Conservation (phyloP, 1,140 invertebrate species). For the Trichonephila inaurata region DNA sequence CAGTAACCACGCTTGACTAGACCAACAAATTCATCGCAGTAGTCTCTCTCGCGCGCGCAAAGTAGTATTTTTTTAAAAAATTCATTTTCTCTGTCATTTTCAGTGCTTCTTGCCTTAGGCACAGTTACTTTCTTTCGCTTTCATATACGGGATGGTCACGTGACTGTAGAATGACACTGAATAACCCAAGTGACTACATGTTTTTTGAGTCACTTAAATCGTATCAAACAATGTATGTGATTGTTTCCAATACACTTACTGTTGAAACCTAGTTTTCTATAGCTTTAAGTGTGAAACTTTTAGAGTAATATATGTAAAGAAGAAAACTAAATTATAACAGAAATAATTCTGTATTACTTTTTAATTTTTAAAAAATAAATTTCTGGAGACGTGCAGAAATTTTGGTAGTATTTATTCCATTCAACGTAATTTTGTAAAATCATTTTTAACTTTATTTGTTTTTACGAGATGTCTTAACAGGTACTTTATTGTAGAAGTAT, state of each 20-base stretch:
- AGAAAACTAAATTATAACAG: neutral
- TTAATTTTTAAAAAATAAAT: no score
- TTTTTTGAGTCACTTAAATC: neutral
- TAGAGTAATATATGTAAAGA: neutral
- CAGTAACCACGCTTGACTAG: slow-evolving; percentile 16
- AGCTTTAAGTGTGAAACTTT: neutral
- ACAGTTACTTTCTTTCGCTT: slow-evolving; percentile 45
- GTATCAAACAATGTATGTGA: neutral
- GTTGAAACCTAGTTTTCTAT: neutral
- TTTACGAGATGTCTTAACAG: no score
- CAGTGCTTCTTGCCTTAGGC: neutral
- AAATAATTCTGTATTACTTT: no score
- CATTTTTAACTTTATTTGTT: no score
- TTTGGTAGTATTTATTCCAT: no score
- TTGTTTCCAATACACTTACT: neutral
- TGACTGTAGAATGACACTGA: slow-evolving; percentile 19
- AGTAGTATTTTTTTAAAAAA: no score
- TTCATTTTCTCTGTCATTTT: neutral
- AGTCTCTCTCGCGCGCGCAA: no score
- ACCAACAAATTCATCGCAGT: slow-evolving; percentile 7
- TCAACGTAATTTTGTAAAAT: no score
- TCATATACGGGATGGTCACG: neutral
- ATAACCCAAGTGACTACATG: neutral
- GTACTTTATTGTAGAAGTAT: no score
- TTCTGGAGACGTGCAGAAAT: no score